Conservation (phyloP, 2,113 vertebrate genomes). For the Oreocharis arfaki region DNA sequence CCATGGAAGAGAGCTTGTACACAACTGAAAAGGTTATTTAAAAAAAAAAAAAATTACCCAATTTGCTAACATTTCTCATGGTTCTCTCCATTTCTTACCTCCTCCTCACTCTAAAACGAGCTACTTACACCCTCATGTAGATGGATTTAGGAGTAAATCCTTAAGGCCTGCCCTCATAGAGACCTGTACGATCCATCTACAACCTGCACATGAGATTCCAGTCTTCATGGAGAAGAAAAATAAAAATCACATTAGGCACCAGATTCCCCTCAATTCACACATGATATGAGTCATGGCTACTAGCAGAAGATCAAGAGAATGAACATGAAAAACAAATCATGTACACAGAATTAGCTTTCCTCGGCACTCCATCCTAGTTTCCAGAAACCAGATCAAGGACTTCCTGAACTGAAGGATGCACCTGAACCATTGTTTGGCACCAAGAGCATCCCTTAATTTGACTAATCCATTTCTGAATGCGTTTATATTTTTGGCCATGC, state of each 20-base stretch:
- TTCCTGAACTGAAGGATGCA: conserved; percentile 21
- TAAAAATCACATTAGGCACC: background rate
- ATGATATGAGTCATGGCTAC: background rate
- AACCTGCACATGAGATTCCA: background rate
- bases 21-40: background rate
- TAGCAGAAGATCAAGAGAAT: background rate
- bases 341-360: background rate
- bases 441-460: background rate
- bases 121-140: background rate
- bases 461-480: background rate
- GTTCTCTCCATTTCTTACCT: background rate
- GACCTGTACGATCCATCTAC: background rate
- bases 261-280: background rate
- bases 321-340: background rate
- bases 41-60: background rate
- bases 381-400: background rate
- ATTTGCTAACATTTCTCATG: background rate
- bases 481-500: background rate
- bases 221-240: fast-evolving
- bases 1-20: background rate
- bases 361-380: background rate
- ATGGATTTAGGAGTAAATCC: background rate
- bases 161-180: background rate
- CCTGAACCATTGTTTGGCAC: background rate
- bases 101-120: background rate